phyloP scores from a whole-genome alignment of 2,113 vertebrate species.

The Callopanchax toddi region DNA sequence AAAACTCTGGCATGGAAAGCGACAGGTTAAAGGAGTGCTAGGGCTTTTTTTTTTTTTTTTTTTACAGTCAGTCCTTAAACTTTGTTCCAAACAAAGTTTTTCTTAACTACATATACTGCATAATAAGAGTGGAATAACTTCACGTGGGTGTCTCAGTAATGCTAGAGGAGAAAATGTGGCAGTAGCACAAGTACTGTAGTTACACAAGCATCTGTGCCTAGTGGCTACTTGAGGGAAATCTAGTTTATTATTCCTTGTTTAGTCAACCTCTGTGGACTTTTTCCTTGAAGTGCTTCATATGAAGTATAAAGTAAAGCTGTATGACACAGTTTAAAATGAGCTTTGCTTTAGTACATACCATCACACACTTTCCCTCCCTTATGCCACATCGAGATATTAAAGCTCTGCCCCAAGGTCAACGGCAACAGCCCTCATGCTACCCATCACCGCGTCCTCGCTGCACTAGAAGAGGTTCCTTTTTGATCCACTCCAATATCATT shows the following conservation, averaged over 20 bases:
- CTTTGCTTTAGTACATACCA: constrained; percentile 53
- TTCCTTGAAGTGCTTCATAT: constrained; percentile 55
- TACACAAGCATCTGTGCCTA: constrained; percentile 50
- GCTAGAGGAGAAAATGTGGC: constrained; percentile 42
- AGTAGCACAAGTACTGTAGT: constrained; percentile 26
- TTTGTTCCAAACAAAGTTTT: constrained; percentile 46
- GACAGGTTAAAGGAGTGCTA: no score
- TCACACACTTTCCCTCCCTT: constrained; percentile 43
- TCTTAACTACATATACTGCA: constrained; percentile 32
- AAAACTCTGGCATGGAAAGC: no score
- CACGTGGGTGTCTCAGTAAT: constrained; percentile 39
- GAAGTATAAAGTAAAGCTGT: constrained; percentile 57
- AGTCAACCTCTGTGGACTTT: constrained; percentile 60
- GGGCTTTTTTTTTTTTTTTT: constrained; percentile 41
- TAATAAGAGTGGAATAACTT: constrained; percentile 31
- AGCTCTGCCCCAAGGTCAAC: constrained; percentile 63
- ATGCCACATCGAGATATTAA: constrained; percentile 63
- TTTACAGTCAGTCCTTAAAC: constrained; percentile 40
- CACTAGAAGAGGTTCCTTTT: constrained; percentile 54
- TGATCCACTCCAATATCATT: constrained; percentile 75
- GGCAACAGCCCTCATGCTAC: constrained; percentile 51
- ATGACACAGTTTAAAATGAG: constrained; percentile 50
- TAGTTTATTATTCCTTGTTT: constrained; percentile 73
- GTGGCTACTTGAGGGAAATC: constrained; percentile 56
- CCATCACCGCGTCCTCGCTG: constrained; percentile 51